phyloP scores from a whole-genome alignment of 2,797 vertebrate genomes.

The Falco berigora region DNA sequence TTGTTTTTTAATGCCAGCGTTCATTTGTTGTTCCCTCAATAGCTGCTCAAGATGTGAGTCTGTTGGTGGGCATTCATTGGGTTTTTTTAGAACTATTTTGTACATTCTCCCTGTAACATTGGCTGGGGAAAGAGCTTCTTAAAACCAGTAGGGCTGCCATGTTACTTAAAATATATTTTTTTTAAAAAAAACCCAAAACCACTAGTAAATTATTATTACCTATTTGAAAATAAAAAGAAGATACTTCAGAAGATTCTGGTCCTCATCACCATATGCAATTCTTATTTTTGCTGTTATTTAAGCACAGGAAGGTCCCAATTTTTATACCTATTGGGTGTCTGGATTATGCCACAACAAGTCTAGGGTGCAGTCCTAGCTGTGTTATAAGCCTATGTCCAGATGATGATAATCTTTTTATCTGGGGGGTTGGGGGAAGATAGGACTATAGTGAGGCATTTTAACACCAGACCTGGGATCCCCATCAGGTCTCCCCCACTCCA shows the following conservation, averaged over 20 bases:
- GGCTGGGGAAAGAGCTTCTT: background rate
- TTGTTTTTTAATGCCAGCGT: background rate
- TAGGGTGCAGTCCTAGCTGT: background rate
- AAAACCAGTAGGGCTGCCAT: background rate
- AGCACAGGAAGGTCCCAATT: background rate
- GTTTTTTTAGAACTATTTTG: background rate
- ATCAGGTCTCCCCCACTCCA: background rate
- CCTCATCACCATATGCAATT: background rate
- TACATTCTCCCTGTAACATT: background rate
- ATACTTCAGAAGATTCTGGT: background rate
- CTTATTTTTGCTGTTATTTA: background rate
- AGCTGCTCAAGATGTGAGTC: background rate
- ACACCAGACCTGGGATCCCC: background rate
- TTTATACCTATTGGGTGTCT: background rate
- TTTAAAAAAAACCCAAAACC: too few species aligned
- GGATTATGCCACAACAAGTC: background rate
- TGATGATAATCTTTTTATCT: background rate
- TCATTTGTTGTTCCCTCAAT: background rate
- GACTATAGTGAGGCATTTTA: background rate
- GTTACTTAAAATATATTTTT: background rate
- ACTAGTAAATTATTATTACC: background rate
- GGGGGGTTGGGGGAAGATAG: rapidly evolving
- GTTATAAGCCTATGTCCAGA: background rate
- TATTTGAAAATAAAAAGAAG: background rate
- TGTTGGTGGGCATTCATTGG: background rate